Evolutionary conservation across 2,888 invertebrate genomes (phyloP), one percentile per base, ranked within the genome.

Genomic region (Lithodes maja): DNA sequence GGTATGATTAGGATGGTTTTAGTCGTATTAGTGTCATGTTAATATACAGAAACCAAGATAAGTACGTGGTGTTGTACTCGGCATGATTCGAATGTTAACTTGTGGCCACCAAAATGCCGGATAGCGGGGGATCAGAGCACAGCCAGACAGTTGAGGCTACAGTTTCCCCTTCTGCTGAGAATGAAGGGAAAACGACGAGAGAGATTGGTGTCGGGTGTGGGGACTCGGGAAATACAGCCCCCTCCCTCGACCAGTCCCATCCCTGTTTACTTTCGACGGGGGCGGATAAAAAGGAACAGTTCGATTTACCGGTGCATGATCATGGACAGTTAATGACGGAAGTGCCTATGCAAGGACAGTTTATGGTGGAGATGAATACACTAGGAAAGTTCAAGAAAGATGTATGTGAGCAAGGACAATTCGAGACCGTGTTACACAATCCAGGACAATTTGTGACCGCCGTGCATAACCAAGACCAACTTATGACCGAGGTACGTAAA

Each of bases 41-140:
- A 61, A 61, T 61, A 61, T 61, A 61, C 61, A 7, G 61, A 61
- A 61, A 61, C 61, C 5, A 5, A 7, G 61, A 61, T 61, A 33
- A 33, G 33, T 33, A 33, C 33, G 33, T 33, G 33, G 33, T 61
- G 61, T 12, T 61, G 9, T 53, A 33, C 49, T 15, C 50, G 78
- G 61, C 3, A 85, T 85, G 84, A 61, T 61, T 49, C 49, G 68
- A 71, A 33, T 3, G 12, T n/a, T n/a, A 7, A 52, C 33, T 17
- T 50, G 17, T 12, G 71, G 2, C 17, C 33, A 33, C 55, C 55
- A 87, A 54, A 61, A 87, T 87, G 86, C 86, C 86, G 52, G 77
- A 61, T 50, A 87, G 86, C 68, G 82, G 86, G 74, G 82, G 82
- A 33, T n/a, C 77, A 82, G 82, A 33, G 5, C 81, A 80, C 54